Evolutionary conservation across 2,113 vertebrate genomes (phyloP).

Genomic region (Bos taurus): DNA sequence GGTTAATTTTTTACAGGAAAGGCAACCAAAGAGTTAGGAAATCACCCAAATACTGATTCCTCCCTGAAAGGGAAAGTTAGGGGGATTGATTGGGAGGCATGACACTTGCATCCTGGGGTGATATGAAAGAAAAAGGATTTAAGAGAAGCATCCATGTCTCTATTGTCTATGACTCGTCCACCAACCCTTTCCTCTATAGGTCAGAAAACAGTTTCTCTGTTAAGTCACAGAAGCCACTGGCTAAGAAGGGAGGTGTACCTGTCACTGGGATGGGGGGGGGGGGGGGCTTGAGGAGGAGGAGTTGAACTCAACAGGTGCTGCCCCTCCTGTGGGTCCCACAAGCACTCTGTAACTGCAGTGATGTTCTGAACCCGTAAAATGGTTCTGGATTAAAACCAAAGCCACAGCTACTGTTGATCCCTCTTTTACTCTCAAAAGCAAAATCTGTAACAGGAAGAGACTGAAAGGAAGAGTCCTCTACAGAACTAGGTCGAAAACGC

Average conservation of each 20-base stretch:
- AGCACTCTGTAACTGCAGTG: rapidly evolving
- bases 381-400: neutral
- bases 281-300: rapidly evolving
- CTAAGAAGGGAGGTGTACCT: neutral
- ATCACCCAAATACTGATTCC: neutral
- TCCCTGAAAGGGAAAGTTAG: neutral
- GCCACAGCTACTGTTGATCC: neutral
- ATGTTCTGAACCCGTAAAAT: neutral
- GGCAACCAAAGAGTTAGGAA: neutral
- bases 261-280: rapidly evolving
- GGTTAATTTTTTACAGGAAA: neutral
- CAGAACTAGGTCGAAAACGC: neutral
- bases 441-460: neutral
- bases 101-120: neutral
- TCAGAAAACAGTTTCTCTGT: neutral
- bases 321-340: neutral
- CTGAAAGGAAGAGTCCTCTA: neutral
- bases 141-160: neutral
- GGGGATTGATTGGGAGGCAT: neutral
- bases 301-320: rapidly evolving
- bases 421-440: neutral
- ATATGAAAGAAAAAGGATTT: neutral
- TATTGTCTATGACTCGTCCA: rapidly evolving
- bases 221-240: neutral
- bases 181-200: neutral